A percentile compares a stretch with the other conserved stretches of the same genome.
These are phyloP conservation scores for Azorinus chamasolen DNA, from an alignment of 2,888 invertebrate genomes.

Conservation along the genomic window DNA sequence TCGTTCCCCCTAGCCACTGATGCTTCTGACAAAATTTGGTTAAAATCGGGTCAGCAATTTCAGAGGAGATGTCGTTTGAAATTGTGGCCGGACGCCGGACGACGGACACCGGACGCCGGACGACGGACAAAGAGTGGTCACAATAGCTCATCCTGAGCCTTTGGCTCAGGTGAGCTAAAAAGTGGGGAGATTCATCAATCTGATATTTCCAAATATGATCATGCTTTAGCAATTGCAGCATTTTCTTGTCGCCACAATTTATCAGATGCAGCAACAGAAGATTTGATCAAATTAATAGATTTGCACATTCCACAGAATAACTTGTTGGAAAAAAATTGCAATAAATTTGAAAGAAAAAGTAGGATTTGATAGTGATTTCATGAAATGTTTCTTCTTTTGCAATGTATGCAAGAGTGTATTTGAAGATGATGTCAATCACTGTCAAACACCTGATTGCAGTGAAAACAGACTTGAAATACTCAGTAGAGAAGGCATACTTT, in stretches of 20 bases:
- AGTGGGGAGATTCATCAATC: no score
- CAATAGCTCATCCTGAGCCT: no score
- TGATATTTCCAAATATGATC: conserved; percentile 26
- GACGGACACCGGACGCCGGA: no score
- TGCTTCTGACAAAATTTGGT: no score
- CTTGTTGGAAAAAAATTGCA: conserved; percentile 7
- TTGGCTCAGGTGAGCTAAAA: no score
- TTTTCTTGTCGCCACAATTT: conserved; percentile 30
- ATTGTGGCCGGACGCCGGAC: no score
- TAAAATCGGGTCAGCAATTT: no score
- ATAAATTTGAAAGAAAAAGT: conserved; percentile 15
- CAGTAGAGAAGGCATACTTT: conserved; percentile 20
- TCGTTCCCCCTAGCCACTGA: no score
- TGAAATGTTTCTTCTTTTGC: conserved; percentile 24
- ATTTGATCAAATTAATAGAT: conserved; percentile 14
- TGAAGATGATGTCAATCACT: conserved; percentile 10
- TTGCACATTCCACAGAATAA: conserved; percentile 22
- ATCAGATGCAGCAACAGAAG: conserved; percentile 24
- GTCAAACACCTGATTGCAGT: conserved; percentile 35
- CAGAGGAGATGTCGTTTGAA: no score
- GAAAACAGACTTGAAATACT: conserved; percentile 24
- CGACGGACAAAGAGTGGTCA: no score
- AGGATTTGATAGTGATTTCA: conserved; percentile 19
- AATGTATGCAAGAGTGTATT: conserved; percentile 18
- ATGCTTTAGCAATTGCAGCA: conserved; percentile 22